phyloP scores from a whole-genome alignment of 2,113 vertebrate species.

The Machaerirhynchus nigripectus region DNA sequence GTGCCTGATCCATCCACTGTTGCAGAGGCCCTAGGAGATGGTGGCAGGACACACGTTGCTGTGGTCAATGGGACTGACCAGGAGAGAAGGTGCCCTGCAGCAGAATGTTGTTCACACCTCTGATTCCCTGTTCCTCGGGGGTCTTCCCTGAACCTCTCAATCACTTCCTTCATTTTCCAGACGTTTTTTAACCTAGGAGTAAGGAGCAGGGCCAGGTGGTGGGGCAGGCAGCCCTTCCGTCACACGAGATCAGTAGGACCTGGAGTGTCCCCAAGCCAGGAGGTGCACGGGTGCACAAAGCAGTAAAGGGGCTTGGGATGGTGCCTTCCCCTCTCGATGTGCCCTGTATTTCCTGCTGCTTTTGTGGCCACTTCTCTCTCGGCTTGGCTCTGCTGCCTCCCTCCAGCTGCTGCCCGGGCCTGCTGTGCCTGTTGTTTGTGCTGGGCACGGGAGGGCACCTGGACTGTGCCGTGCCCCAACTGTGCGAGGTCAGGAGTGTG shows the following conservation, averaged over 20 bases:
- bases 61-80: background rate
- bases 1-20: background rate
- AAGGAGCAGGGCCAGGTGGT: background rate
- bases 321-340: background rate
- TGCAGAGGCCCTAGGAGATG: background rate
- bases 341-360: background rate
- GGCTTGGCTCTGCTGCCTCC: background rate
- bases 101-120: background rate
- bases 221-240: background rate
- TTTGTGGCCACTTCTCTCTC: background rate
- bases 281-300: background rate
- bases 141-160: background rate
- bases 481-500: background rate
- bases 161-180: background rate
- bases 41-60: background rate
- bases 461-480: background rate
- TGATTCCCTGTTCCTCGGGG: rapidly evolving
- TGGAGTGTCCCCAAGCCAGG: background rate
- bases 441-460: background rate
- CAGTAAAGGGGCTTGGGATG: background rate
- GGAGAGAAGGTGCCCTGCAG: background rate
- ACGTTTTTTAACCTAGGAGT: background rate
- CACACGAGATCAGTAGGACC: background rate
- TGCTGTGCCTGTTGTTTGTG: background rate
- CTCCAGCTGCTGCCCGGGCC: background rate